phyloP scores from a whole-genome alignment of 1,140 invertebrate species.

The Drosophila littoralis region DNA sequence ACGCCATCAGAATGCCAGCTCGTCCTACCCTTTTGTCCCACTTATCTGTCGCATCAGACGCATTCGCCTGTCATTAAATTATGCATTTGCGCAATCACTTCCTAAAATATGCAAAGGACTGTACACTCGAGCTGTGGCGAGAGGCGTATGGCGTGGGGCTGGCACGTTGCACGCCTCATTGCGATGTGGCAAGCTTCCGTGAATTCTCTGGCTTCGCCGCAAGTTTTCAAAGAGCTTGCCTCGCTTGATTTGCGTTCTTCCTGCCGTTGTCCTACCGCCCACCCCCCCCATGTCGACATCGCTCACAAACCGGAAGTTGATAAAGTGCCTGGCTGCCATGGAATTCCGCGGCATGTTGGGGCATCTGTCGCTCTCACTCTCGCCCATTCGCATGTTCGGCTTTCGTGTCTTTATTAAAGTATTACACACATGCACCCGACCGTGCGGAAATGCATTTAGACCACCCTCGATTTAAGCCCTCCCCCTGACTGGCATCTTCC shows the following conservation, averaged over 20 bases:
- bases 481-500: neutral
- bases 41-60: conserved; percentile 21
- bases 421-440: conserved; percentile 52
- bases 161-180: conserved; percentile 56
- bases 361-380: neutral
- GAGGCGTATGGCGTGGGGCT: conserved; percentile 3
- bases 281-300: conserved; percentile 7
- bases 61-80: conserved; percentile 79
- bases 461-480: neutral
- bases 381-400: conserved; percentile 9
- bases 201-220: conserved; percentile 38
- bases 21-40: neutral
- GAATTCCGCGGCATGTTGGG: conserved; percentile 66
- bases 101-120: conserved; percentile 74
- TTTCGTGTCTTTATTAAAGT: conserved; percentile 76
- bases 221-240: conserved; percentile 55
- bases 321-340: conserved; percentile 73
- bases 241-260: conserved; percentile 71
- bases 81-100: conserved; percentile 81
- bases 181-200: conserved; percentile 61
- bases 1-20: conserved; percentile 31
- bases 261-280: conserved; percentile 3
- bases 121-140: neutral
- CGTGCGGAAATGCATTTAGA: conserved; percentile 71
- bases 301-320: conserved; percentile 78